Percentiles rank a stretch among this genome's conserved stretches.
Evolutionary conservation across 2,888 invertebrate genomes (phyloP).

Genomic region (Scaeva pyrastri): DNA sequence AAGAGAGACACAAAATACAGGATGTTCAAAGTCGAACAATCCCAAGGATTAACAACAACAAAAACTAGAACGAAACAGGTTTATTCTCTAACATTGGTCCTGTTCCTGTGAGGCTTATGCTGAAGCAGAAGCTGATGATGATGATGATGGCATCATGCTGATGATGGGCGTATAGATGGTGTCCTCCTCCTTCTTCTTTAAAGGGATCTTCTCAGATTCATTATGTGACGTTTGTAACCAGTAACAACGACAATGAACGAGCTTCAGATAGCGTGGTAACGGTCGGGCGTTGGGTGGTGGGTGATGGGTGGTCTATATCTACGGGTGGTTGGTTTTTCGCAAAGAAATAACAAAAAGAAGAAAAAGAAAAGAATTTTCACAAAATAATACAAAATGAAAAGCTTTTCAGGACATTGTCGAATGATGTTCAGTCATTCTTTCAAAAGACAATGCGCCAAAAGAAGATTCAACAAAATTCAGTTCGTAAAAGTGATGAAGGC

Average conservation of each 20-base stretch:
- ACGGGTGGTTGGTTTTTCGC: constrained; percentile 45
- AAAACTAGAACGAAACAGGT: constrained; percentile 74
- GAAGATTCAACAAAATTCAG: constrained; percentile 41
- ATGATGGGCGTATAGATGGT: constrained; percentile 27
- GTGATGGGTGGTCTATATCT: neutral
- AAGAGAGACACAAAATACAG: constrained; percentile 69
- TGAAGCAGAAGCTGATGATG: constrained; percentile 19
- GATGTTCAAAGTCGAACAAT: constrained; percentile 64
- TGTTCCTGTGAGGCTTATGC: neutral
- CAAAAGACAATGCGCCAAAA: constrained; percentile 56
- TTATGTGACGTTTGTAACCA: constrained; percentile 62
- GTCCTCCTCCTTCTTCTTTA: constrained; percentile 42
- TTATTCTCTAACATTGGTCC: constrained; percentile 64
- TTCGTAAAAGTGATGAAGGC: constrained; percentile 29
- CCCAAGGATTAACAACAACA: constrained; percentile 71
- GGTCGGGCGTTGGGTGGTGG: neutral
- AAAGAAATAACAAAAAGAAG: constrained; percentile 38
- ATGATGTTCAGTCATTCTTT: constrained; percentile 72
- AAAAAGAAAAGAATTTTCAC: constrained; percentile 57
- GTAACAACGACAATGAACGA: constrained; percentile 47
- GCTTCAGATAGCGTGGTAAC: neutral
- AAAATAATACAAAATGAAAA: constrained; percentile 74
- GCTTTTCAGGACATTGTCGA: constrained; percentile 73
- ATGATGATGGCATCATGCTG: constrained; percentile 27
- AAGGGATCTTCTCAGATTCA: constrained; percentile 38